These are phyloP conservation scores for Hippotragus niger DNA, from an alignment of 2,113 vertebrate species.

Conservation along the genomic window DNA sequence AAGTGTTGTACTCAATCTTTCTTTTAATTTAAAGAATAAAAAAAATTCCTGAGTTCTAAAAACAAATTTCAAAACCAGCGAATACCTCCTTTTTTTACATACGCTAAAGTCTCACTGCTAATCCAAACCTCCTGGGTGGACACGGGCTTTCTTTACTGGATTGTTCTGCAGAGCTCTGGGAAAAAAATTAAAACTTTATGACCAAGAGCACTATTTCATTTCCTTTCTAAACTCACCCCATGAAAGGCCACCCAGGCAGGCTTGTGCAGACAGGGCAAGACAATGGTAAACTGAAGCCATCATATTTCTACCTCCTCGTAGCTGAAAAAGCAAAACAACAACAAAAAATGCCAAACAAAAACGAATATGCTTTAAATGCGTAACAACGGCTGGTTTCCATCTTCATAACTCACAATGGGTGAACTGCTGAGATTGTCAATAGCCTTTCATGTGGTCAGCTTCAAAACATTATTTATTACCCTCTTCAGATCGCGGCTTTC, in stretches of 20 bases:
- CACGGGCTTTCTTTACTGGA: background rate
- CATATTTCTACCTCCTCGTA: background rate
- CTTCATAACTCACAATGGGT: background rate
- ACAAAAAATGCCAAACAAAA: background rate
- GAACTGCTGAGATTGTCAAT: background rate
- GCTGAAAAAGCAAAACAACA: background rate
- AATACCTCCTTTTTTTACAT: background rate
- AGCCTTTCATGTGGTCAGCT: background rate
- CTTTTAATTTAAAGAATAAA: constrained; percentile 3
- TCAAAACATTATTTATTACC: background rate
- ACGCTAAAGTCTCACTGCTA: background rate
- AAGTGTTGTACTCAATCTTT: background rate
- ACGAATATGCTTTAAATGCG: background rate
- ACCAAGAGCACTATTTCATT: background rate
- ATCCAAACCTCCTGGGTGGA: background rate
- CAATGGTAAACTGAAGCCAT: background rate
- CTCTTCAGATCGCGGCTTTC: background rate
- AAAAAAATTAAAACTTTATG: background rate
- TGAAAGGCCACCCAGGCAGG: constrained; percentile 10
- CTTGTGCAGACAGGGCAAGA: background rate
- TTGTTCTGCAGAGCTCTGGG: background rate
- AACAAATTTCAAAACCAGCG: background rate
- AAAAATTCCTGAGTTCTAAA: background rate
- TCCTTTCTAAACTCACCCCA: background rate
- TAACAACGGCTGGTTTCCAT: background rate